Evolutionary conservation across 2,888 invertebrate species (phyloP).

Genomic region (Clunio marinus): DNA sequence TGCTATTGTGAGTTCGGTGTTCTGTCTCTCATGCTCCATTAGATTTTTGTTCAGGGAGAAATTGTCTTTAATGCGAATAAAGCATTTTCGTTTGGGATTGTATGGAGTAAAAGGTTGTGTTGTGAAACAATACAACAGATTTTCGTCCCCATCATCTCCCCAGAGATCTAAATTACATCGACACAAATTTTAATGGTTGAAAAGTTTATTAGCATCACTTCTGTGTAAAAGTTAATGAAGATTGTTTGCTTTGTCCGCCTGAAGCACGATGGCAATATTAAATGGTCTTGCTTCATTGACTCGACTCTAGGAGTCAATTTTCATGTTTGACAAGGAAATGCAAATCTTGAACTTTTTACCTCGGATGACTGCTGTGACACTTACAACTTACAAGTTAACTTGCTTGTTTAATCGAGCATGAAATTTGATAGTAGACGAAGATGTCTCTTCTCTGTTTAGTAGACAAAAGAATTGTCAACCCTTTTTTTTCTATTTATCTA

Average conservation of each 20-base stretch:
- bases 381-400: background rate
- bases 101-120: background rate
- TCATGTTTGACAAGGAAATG: constrained; percentile 24
- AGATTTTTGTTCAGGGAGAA: constrained; percentile 12
- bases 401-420: constrained; percentile 37
- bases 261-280: constrained; percentile 14
- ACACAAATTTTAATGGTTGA: constrained; percentile 27
- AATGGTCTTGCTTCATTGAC: constrained; percentile 19
- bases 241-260: background rate
- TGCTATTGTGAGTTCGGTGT: background rate
- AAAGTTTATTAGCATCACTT: constrained; percentile 27
- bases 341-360: constrained; percentile 19
- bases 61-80: constrained; percentile 35
- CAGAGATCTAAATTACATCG: constrained; percentile 29
- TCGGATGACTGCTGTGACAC: background rate
- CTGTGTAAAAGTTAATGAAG: constrained; percentile 2
- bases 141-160: constrained; percentile 9
- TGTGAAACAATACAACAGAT: background rate
- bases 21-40: background rate
- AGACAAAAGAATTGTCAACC: constrained; percentile 4
- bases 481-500: constrained; percentile 10
- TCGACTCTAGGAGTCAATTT: background rate
- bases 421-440: constrained; percentile 31
- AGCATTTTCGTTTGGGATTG: constrained; percentile 12
- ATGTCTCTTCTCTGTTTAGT: background rate